A percentile compares a stretch with the other conserved stretches of the same genome.
Evolutionary conservation across 2,113 vertebrate species (phyloP).

Genomic region (Platysteira castanea): DNA sequence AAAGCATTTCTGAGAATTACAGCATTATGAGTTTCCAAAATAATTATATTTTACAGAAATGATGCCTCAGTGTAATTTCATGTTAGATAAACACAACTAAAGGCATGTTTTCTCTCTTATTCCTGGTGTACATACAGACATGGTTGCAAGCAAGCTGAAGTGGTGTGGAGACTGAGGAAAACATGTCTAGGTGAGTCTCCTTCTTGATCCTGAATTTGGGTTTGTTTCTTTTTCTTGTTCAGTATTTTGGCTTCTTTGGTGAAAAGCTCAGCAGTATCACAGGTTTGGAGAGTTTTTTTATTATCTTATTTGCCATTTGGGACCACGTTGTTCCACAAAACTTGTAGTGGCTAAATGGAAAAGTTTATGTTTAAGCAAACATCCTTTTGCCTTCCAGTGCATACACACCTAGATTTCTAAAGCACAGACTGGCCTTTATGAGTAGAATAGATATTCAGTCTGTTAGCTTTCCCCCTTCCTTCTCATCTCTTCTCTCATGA

Average conservation of each 20-base stretch:
- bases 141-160: background rate
- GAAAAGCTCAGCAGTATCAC: background rate
- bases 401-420: background rate
- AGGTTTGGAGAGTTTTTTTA: fast-evolving
- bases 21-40: background rate
- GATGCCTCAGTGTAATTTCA: background rate
- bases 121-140: background rate
- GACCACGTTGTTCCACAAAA: background rate
- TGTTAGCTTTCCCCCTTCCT: background rate
- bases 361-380: background rate
- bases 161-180: background rate
- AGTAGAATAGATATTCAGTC: background rate
- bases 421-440: background rate
- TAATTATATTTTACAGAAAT: background rate
- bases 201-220: background rate
- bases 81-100: background rate
- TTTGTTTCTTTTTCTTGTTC: background rate
- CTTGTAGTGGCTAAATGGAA: background rate
- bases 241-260: background rate
- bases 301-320: background rate
- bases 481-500: background rate
- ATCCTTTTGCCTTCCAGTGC: background rate
- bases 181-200: background rate
- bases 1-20: background rate
- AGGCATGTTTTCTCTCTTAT: background rate